Conservation (phyloP, 2,113 vertebrate species). For the Crypturellus undulatus region DNA sequence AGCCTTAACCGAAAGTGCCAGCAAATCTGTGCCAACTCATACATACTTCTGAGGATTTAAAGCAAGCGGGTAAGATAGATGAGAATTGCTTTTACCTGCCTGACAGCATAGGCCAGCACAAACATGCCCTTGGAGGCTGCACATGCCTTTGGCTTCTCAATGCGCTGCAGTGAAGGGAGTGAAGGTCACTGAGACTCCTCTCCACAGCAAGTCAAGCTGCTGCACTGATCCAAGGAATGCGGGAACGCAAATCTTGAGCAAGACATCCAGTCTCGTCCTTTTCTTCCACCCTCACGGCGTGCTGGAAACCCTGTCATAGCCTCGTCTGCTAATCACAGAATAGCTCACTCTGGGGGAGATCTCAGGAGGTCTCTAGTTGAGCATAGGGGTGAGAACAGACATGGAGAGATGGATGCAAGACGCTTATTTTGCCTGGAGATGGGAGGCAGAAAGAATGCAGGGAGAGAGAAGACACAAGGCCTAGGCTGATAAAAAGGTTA, state of each 20-base stretch:
- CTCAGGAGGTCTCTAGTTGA: not conserved
- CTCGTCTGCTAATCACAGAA: not conserved
- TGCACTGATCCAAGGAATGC: accelerated
- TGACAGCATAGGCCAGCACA: conserved; percentile 36
- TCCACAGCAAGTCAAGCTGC: accelerated
- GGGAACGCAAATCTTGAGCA: not conserved
- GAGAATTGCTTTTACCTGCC: conserved; percentile 9
- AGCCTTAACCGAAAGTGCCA: not conserved
- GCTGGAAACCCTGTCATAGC: not conserved
- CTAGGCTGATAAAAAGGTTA: not conserved
- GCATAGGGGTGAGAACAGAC: not conserved
- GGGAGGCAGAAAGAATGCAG: not conserved
- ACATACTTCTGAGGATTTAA: conserved; percentile 19
- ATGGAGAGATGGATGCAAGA: not conserved
- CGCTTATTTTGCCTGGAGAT: not conserved
- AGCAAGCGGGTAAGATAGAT: not conserved
- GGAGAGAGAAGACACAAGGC: not conserved
- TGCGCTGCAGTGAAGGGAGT: accelerated
- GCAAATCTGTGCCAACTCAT: not conserved
- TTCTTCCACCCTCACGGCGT: accelerated
- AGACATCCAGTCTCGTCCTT: accelerated
- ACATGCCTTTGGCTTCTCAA: not conserved
- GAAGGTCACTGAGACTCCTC: not conserved
- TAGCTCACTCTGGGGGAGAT: not conserved
- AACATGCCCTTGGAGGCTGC: not conserved